These are phyloP conservation scores for Butorides virescens DNA, from an alignment of 2,113 vertebrate genomes.

Conservation along the genomic window DNA sequence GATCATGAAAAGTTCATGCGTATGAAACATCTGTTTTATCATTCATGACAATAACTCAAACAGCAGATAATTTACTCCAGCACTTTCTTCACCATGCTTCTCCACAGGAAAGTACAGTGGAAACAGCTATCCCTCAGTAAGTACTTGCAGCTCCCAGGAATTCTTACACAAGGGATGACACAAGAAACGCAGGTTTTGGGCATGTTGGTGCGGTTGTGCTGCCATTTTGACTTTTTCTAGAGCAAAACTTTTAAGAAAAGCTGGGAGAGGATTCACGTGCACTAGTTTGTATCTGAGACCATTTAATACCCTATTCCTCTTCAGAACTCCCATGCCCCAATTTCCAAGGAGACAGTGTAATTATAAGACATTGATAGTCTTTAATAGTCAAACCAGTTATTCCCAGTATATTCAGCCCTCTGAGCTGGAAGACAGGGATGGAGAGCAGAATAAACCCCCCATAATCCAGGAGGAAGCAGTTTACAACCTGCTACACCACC, in stretches of 20 bases:
- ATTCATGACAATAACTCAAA: slow-evolving; percentile 42
- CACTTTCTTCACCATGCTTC: not conserved
- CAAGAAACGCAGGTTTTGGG: not conserved
- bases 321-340: not conserved
- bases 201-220: not conserved
- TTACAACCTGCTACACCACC: no score
- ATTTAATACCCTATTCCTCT: not conserved
- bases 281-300: not conserved
- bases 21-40: slow-evolving; percentile 35
- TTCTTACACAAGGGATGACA: not conserved
- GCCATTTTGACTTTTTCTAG: not conserved
- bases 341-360: not conserved
- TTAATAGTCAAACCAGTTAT: no score
- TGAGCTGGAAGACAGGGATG: no score
- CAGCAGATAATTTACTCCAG: not conserved
- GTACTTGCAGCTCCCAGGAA: not conserved
- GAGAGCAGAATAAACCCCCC: no score
- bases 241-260: not conserved
- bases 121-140: not conserved
- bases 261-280: not conserved
- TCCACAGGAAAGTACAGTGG: not conserved
- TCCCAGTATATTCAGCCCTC: no score
- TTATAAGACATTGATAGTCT: not conserved
- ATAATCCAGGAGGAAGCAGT: no score
- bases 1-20: slow-evolving; percentile 43